Evolutionary conservation across 2,113 vertebrate genomes (phyloP).

Genomic region (Caranx ignobilis): DNA sequence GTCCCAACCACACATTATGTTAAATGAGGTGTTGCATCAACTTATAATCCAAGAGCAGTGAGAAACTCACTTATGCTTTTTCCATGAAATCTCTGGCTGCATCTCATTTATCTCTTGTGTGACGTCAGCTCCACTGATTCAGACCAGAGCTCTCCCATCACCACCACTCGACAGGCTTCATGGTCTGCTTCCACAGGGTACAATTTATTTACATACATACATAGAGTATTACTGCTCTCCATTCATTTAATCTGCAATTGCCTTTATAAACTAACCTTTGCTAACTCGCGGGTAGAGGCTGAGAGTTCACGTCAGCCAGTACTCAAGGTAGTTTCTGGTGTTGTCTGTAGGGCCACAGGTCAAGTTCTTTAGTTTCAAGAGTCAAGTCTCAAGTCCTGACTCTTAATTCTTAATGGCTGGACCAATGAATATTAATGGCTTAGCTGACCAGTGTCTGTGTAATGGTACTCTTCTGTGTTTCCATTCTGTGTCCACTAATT

Average conservation of each 20-base stretch:
- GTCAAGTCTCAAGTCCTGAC: conserved; percentile 71
- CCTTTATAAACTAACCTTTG: conserved; percentile 40
- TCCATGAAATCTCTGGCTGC: conserved; percentile 31
- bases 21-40: not conserved
- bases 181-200: conserved; percentile 16
- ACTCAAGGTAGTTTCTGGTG: conserved; percentile 50
- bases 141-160: conserved; percentile 21
- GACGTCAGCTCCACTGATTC: conserved; percentile 37
- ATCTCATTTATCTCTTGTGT: conserved; percentile 7
- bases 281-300: not conserved
- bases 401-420: conserved; percentile 76
- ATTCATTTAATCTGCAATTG: conserved; percentile 6
- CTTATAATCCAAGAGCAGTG: conserved; percentile 18
- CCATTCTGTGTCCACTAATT: conserved; percentile 46
- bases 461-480: conserved; percentile 58
- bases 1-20: not conserved
- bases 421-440: conserved; percentile 71
- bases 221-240: conserved; percentile 19
- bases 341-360: conserved; percentile 48
- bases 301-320: conserved; percentile 26
- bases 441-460: conserved; percentile 59
- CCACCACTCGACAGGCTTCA: not conserved
- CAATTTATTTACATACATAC: conserved; percentile 35
- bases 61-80: conserved; percentile 1
- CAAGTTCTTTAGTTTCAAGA: conserved; percentile 74